Percentiles rank a stretch among this genome's conserved stretches.
Conservation (phyloP, 1,140 invertebrate species). For the Nylanderia fulva region DNA sequence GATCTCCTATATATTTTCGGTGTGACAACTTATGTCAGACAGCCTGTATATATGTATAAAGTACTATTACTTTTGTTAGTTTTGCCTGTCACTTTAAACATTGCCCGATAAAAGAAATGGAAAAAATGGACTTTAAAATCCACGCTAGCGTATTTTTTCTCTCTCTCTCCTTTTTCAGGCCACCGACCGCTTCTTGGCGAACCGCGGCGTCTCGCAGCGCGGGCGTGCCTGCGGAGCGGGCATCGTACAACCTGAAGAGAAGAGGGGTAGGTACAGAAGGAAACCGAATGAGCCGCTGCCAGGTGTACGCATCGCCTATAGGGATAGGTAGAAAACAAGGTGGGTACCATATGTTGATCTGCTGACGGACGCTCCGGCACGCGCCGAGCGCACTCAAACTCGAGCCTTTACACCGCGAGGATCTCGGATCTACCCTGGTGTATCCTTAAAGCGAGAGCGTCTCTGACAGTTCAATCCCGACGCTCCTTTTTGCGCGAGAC, state of each 20-base stretch:
- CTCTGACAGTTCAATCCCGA: not conserved
- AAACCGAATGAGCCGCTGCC: slow-evolving; percentile 74
- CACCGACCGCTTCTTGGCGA: slow-evolving; percentile 21
- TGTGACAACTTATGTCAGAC: no score
- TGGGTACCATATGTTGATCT: slow-evolving; percentile 85
- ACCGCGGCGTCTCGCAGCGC: slow-evolving; percentile 33
- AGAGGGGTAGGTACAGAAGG: slow-evolving; percentile 69
- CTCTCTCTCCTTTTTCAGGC: not conserved
- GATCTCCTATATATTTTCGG: no score
- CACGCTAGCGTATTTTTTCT: not conserved
- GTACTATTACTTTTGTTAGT: not conserved
- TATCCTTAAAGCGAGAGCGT: not conserved
- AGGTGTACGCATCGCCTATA: slow-evolving; percentile 81
- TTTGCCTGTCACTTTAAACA: not conserved
- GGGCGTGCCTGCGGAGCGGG: slow-evolving; percentile 36
- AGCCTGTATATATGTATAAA: no score
- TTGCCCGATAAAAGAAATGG: not conserved
- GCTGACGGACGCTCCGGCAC: slow-evolving; percentile 82
- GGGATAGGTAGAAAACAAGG: slow-evolving; percentile 83
- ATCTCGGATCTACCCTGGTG: slow-evolving; percentile 58
- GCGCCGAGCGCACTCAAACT: slow-evolving; percentile 83
- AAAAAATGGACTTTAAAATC: not conserved
- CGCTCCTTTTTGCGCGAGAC: not conserved
- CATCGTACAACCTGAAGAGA: slow-evolving; percentile 40
- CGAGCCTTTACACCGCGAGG: slow-evolving; percentile 79